phyloP scores from a whole-genome alignment of 2,797 vertebrate genomes.

The Galagoides demidoff region DNA sequence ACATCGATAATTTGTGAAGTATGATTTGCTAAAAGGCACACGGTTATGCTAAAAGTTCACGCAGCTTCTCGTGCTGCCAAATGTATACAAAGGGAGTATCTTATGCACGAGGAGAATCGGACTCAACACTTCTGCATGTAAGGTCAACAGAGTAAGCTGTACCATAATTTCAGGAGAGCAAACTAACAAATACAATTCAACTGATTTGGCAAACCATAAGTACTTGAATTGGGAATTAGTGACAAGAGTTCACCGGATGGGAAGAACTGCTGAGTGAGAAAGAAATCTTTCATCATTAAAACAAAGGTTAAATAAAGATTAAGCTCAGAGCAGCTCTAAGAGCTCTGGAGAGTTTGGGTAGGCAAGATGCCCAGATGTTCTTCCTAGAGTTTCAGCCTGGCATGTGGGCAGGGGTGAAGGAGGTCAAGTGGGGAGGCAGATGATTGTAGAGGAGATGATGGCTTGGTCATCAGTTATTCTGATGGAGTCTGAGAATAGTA shows the following conservation, averaged over 20 bases:
- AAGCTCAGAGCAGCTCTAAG: conserved; percentile 39
- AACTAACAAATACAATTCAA: background rate
- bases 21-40: conserved; percentile 26
- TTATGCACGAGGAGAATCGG: background rate
- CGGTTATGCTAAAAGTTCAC: background rate
- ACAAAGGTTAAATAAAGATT: conserved; percentile 77
- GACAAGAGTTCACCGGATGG: conserved; percentile 18
- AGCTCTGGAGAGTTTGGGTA: conserved; percentile 48
- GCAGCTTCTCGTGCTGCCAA: background rate
- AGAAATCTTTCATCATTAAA: conserved; percentile 58
- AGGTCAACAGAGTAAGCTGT: background rate
- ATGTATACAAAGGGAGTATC: background rate
- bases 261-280: conserved; percentile 52
- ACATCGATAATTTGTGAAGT: background rate
- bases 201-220: background rate
- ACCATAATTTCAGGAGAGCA: background rate
- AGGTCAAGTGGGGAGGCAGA: conserved; percentile 40
- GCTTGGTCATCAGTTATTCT: background rate
- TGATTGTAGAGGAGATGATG: background rate
- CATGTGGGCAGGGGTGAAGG: conserved; percentile 14
- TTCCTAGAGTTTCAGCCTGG: background rate
- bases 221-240: conserved; percentile 22
- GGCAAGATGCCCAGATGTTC: conserved; percentile 69
- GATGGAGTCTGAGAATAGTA: conserved; percentile 7
- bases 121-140: background rate